Percentiles rank a stretch among this genome's conserved stretches.
These are phyloP conservation scores for Enteromius mattozi DNA, from an alignment of 2,797 vertebrate species.

Conservation along the genomic window DNA sequence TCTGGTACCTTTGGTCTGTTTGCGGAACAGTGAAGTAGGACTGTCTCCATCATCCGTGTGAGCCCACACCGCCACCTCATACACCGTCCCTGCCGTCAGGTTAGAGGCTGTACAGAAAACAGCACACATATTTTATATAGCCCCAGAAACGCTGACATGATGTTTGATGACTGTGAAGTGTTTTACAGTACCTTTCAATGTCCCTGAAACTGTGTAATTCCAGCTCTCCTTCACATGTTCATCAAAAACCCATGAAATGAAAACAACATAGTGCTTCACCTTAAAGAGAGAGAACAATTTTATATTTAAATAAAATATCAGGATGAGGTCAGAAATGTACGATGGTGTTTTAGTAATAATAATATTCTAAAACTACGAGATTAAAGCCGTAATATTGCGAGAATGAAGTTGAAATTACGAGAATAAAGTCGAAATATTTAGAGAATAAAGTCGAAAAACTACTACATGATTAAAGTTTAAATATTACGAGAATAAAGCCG, in stretches of 20 bases:
- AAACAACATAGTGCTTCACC: conserved; percentile 86
- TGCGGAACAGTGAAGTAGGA: conserved; percentile 85
- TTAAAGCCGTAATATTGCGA: too few species aligned
- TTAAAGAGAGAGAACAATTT: conserved; percentile 59
- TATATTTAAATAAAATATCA: neutral
- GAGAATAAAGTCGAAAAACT: too few species aligned
- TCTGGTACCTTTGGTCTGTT: conserved; percentile 82
- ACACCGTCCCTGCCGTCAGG: conserved; percentile 89
- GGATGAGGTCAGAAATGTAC: neutral
- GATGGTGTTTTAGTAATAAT: too few species aligned
- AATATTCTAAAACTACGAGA: too few species aligned
- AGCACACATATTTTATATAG: neutral
- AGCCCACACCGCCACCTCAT: conserved; percentile 94
- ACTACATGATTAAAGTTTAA: too few species aligned
- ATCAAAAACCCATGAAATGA: conserved; percentile 93
- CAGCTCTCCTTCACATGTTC: conserved; percentile 88
- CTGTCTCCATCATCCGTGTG: conserved; percentile 91
- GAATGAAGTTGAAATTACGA: too few species aligned
- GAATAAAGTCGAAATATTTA: too few species aligned
- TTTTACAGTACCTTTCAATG: conserved; percentile 81
- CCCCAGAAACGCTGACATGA: neutral
- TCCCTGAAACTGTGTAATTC: conserved; percentile 78
- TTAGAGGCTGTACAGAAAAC: conserved; percentile 79
- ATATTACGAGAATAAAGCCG: too few species aligned
- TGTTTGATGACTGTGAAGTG: neutral